Evolutionary conservation across 2,888 invertebrate genomes (phyloP), one percentile per base, ranked within the genome.

Genomic region (Lagria hirta): DNA sequence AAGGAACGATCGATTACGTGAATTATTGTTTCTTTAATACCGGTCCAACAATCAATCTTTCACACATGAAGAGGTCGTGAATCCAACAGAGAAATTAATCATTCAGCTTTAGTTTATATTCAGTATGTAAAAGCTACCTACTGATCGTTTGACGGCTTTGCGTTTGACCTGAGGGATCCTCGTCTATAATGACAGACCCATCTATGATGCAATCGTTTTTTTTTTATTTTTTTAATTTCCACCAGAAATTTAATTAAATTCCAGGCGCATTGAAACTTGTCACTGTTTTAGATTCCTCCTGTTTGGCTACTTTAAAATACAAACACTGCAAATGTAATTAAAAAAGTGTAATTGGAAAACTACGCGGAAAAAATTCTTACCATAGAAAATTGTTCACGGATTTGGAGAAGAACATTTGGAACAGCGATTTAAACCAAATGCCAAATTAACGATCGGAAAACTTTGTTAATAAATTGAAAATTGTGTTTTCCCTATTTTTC

Each of bases 51-150:
- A 64, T 64, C 60, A 62, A 64, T 64, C 63, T 61, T 61, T 60
- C 54, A 64, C 63, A 61, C 61, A 59, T 59, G 63, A 58, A 51
- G 59, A 60, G 57, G 57, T 57, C 58, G 57, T 59, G 57, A 55
- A 55, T 58, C 57, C 57, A 55, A 51, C 49, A 49, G 52, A 51
- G 53, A 56, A 61, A 63, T 63, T 59, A 60, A 61, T 63, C 57
- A 57, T 55, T 58, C 54, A 56, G 44, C 48, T 52, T 49, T 47
- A 37, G 50, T 46, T 49, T 40, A 43, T 49, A 49, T 45, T 40
- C 42, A 35, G 33, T 24, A 46, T 41, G 40, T 48, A 40, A 43
- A 21, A 34, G 49, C 49, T 49, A 46, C 49, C 42, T 46, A 46
- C 46, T 38, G 36, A 45, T 40, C 45, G 40, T 23, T 43, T 37